Evolutionary conservation across 2,797 vertebrate genomes (phyloP), one percentile per base, ranked within the genome.

Genomic region (Falco columbarius): DNA sequence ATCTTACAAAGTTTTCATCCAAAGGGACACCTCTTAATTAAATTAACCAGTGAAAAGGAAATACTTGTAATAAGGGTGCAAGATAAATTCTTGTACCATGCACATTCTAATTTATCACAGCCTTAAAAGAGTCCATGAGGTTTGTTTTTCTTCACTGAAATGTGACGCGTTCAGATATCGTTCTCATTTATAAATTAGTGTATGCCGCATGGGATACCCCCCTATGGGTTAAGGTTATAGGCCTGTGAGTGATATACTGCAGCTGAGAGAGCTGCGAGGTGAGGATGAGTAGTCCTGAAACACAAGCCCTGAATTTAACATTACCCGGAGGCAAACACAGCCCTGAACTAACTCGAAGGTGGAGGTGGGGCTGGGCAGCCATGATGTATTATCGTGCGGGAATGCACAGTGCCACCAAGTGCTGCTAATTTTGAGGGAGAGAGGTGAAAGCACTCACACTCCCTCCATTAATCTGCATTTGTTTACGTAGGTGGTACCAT

Each of bases 141-240:
- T 96, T 97, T 82, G 89, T 96, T 96, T 97, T 97, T 76, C 95
- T 97, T 98, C 86, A 80, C 62, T 96, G 96, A 97, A 98, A 94
- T 93, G 93, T 92, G 82, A 94, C 67, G 22, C 68, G 79, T 94
- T 98, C 96, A 97, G 90, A 82, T 96, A 90, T 95, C 89, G 71
- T 75, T 95, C 91, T 97, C 86, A 74, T 96, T 98, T 98, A 94
- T 97, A 97, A 97, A 98, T 96, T 95, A 97, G 95, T 91, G 96
- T 73, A 75, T 90, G 75, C 76, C 91, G 79, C 89, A 66, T 42
- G 93, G 91, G 90, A 90, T 92, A 88, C 85, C 89, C 77, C 67
- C 42, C 66, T 91, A 54, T 92, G 83, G 85, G 90, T 54, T 86
- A 93, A 86, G 72, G 97, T 85, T 94, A 93, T 72, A 95, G 95